These are phyloP conservation scores for Tyria jacobaeae DNA, from an alignment of 2,888 invertebrate species.

Conservation along the genomic window DNA sequence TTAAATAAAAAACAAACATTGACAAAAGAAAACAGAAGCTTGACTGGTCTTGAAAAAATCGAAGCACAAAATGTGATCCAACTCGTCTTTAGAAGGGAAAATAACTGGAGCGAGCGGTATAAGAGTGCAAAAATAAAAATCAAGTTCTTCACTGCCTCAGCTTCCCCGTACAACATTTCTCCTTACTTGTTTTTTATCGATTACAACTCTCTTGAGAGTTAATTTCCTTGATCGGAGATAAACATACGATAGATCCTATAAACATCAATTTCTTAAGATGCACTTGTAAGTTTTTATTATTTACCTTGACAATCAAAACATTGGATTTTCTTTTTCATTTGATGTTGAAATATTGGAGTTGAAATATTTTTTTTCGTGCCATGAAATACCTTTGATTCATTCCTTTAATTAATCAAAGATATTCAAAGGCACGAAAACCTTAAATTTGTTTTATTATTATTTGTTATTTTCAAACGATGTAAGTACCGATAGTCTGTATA, in stretches of 20 bases:
- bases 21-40: background rate
- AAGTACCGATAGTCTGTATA: background rate
- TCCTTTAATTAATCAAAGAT: background rate
- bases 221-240: background rate
- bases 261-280: conserved; percentile 3
- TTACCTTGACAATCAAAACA: conserved; percentile 1
- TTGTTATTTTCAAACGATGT: background rate
- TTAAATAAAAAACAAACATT: background rate
- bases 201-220: background rate
- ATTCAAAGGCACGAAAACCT: conserved; percentile 2
- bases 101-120: background rate
- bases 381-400: too few relatives aligned
- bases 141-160: background rate
- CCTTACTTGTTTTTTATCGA: background rate
- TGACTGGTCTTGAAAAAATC: background rate
- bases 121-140: conserved; percentile 3
- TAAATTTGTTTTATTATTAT: background rate
- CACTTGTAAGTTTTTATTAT: background rate
- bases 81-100: background rate
- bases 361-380: too few relatives aligned
- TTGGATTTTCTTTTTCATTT: too few relatives aligned
- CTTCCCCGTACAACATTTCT: background rate
- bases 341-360: too few relatives aligned
- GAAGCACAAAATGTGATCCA: conserved; percentile 2
- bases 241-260: background rate